These are phyloP conservation scores for Spheniscus mendiculus DNA, from an alignment of 2,113 vertebrate species.

Conservation along the genomic window DNA sequence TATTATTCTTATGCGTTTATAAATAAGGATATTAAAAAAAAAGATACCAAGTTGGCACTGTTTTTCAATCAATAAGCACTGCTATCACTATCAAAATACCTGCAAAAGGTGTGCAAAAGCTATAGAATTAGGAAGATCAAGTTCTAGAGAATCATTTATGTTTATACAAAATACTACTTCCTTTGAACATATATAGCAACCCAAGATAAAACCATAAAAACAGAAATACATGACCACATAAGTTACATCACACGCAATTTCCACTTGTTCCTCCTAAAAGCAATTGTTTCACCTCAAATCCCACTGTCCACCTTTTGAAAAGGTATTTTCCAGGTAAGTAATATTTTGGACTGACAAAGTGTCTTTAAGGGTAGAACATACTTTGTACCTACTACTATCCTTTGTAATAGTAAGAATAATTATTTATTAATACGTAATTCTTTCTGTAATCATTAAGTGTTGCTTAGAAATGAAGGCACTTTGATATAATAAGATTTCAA, in stretches of 20 bases:
- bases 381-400: neutral
- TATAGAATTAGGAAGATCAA: neutral
- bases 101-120: neutral
- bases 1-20: neutral
- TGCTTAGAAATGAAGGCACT: neutral
- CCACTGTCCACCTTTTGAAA: neutral
- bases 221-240: neutral
- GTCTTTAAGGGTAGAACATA: neutral
- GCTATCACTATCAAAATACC: neutral
- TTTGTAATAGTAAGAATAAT: neutral
- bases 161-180: neutral
- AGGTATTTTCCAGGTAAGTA: neutral
- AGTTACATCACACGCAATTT: neutral
- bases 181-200: neutral
- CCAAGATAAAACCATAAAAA: slow-evolving; percentile 10
- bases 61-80: neutral
- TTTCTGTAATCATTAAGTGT: neutral
- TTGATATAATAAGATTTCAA: neutral
- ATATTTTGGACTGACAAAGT: no score
- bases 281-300: neutral
- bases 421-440: neutral
- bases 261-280: neutral
- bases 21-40: neutral
- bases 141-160: neutral
- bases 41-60: neutral